phyloP scores from a whole-genome alignment of 2,797 vertebrate genomes.

The Botia kubotai region DNA sequence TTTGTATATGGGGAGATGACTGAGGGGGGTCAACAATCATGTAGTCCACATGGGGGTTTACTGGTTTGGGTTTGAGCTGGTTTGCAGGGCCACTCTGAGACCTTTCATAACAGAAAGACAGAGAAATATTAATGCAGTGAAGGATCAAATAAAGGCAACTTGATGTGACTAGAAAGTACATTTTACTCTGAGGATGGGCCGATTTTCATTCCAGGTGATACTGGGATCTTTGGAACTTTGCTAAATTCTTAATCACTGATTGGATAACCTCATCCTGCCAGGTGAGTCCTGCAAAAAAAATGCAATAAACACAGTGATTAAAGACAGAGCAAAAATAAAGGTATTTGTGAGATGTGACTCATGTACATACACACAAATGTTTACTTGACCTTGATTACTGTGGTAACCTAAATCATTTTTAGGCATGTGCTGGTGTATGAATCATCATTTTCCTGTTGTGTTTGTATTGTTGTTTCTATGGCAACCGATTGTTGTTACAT shows the following conservation, averaged over 20 bases:
- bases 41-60: slow-evolving; percentile 86
- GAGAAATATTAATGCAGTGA: slow-evolving; percentile 11
- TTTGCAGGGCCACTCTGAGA: slow-evolving; percentile 33
- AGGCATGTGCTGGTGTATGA: not conserved
- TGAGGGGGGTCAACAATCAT: slow-evolving; percentile 78
- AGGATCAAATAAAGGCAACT: not conserved
- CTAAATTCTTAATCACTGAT: slow-evolving; percentile 89
- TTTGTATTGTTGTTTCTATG: slow-evolving; percentile 34
- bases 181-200: slow-evolving; percentile 53
- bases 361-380: not conserved
- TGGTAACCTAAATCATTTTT: not conserved
- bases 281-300: slow-evolving; percentile 81
- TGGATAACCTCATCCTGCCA: slow-evolving; percentile 94
- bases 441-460: not conserved
- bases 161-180: not conserved
- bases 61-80: slow-evolving; percentile 65
- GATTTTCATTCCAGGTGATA: slow-evolving; percentile 62
- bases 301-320: not conserved
- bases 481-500: not conserved
- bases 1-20: slow-evolving; percentile 79
- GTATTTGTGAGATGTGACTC: not conserved
- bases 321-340: not conserved
- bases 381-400: slow-evolving; percentile 23
- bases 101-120: slow-evolving; percentile 17
- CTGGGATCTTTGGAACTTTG: slow-evolving; percentile 79